phyloP scores from a whole-genome alignment of 2,797 vertebrate species.

The Gymnothorax reevesii region DNA sequence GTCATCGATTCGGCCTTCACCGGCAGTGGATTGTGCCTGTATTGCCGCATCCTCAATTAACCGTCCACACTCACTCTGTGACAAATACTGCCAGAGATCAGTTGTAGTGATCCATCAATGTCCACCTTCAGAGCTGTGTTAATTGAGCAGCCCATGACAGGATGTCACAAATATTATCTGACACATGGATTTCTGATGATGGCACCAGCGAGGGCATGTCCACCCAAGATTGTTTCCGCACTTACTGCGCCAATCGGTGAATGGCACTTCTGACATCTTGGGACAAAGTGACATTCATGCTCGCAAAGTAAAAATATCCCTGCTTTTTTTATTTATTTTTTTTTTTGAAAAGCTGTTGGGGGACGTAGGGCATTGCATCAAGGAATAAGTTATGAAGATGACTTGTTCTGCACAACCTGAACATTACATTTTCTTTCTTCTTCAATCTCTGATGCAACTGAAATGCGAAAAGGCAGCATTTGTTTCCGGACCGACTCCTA shows the following conservation, averaged over 20 bases:
- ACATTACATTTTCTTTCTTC: neutral
- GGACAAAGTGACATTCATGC: neutral
- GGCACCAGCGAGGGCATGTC: neutral
- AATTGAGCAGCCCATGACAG: neutral
- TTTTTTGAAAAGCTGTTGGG: neutral
- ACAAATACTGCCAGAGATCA: neutral
- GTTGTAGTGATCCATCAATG: neutral
- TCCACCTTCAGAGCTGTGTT: neutral
- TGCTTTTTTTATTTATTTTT: neutral
- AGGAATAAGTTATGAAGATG: neutral
- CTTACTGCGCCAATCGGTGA: neutral
- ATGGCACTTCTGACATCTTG: neutral
- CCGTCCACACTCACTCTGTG: neutral
- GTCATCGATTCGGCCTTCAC: neutral
- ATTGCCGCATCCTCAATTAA: neutral
- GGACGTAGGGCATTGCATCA: neutral
- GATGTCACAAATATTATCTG: neutral
- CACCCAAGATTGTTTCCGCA: neutral
- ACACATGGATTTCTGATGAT: neutral
- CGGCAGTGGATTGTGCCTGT: neutral
- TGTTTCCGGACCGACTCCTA: neutral
- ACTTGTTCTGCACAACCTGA: neutral
- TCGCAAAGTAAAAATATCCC: neutral
- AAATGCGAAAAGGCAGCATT: neutral
- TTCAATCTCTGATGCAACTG: neutral